phyloP scores from a whole-genome alignment of 2,113 vertebrate species.

The Okapia johnstoni region DNA sequence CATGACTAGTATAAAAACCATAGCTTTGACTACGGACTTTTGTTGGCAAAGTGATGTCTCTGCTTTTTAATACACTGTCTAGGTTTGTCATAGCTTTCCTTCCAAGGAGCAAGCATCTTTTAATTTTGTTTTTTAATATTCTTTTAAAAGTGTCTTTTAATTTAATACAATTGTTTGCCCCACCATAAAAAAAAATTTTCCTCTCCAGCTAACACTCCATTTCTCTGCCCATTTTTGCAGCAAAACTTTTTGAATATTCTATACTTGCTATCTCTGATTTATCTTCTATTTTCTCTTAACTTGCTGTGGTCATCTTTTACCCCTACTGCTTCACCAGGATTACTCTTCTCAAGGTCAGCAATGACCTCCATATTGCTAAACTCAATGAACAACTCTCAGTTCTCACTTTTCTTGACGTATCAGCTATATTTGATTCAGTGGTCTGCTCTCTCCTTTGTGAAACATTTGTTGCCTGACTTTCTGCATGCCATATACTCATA shows the following conservation, averaged over 20 bases:
- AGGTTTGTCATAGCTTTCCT: not conserved
- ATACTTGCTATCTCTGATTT: not conserved
- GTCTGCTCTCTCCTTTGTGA: not conserved
- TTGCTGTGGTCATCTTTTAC: not conserved
- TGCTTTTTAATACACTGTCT: not conserved
- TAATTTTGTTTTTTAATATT: not conserved
- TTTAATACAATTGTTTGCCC: not conserved
- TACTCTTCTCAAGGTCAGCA: not conserved
- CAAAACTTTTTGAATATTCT: not conserved
- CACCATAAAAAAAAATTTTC: not conserved
- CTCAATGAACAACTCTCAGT: not conserved
- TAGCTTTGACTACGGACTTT: not conserved
- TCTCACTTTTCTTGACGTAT: not conserved
- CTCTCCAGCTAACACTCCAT: not conserved
- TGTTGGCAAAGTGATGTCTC: not conserved
- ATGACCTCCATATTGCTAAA: not conserved
- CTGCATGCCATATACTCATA: not conserved
- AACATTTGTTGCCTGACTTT: not conserved
- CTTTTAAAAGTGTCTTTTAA: not conserved
- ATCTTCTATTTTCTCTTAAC: not conserved
- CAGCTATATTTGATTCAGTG: not conserved
- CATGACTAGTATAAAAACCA: not conserved
- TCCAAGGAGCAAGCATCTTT: not conserved
- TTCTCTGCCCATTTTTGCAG: not conserved
- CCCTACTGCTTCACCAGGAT: not conserved